These are phyloP conservation scores for Callimorpha dominula DNA, from an alignment of 2,888 invertebrate species.

Conservation along the genomic window DNA sequence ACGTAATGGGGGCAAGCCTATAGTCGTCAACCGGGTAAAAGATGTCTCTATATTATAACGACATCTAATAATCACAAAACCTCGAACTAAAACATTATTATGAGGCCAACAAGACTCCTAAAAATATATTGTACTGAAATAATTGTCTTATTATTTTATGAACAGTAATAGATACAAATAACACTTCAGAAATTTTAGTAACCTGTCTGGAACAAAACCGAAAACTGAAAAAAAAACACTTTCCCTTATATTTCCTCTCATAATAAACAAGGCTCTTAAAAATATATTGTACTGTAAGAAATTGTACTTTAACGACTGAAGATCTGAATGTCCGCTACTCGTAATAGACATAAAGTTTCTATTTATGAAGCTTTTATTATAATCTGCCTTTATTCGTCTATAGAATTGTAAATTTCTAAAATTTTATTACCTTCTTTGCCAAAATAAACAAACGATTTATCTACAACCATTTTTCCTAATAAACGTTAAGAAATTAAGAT, in stretches of 20 bases:
- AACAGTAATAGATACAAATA: neutral
- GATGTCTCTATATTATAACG: too few relatives aligned
- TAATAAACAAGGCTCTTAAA: conserved; percentile 15
- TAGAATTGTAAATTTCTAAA: conserved; percentile 19
- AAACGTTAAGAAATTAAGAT: conserved; percentile 14
- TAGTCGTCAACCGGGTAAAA: too few relatives aligned
- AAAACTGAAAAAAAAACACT: neutral
- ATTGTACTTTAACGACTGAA: conserved; percentile 40
- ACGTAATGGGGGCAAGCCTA: too few relatives aligned
- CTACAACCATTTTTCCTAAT: conserved; percentile 9
- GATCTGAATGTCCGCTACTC: conserved; percentile 29
- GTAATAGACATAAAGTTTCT: conserved; percentile 35
- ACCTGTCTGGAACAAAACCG: neutral
- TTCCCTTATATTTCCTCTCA: neutral
- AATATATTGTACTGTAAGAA: conserved; percentile 34
- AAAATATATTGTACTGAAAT: too few relatives aligned
- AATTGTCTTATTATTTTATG: too few relatives aligned
- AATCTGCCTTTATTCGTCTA: conserved; percentile 23
- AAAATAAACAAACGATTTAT: neutral
- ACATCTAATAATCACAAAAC: too few relatives aligned
- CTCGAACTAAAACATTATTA: too few relatives aligned
- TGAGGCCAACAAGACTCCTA: too few relatives aligned
- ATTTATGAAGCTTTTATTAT: conserved; percentile 37
- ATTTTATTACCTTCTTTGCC: conserved; percentile 23
- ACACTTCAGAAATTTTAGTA: neutral